Evolutionary conservation across 2,113 vertebrate genomes (phyloP).

Genomic region (Tamias sibiricus): DNA sequence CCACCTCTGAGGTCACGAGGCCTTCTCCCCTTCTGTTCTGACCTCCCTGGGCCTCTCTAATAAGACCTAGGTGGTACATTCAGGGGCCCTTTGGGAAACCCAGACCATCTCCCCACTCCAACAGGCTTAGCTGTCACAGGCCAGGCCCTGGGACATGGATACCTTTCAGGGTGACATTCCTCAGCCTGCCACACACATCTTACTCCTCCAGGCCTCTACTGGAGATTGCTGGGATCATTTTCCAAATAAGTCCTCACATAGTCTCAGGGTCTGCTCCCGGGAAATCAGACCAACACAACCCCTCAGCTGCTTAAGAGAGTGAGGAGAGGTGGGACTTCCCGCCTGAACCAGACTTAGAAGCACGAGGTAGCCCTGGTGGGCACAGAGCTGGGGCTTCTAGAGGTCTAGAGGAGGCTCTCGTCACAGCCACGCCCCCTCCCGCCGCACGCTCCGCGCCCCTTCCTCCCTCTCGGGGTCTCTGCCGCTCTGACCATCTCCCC

Average conservation of each 20-base stretch:
- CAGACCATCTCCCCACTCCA: neutral
- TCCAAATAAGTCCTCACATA: neutral
- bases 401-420: no score
- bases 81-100: neutral
- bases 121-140: neutral
- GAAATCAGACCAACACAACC: neutral
- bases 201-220: neutral
- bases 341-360: neutral
- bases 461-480: neutral
- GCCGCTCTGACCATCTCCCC: neutral
- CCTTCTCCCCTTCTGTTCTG: neutral
- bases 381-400: neutral
- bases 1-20: neutral
- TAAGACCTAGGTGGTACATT: neutral
- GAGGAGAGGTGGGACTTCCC: neutral
- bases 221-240: neutral
- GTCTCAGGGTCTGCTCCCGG: neutral
- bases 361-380: neutral
- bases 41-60: neutral
- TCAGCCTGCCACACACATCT: neutral
- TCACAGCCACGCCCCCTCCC: neutral
- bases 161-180: neutral
- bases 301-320: neutral
- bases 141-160: neutral
- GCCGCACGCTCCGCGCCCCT: no score